Conservation (phyloP, 2,888 invertebrate genomes). For the Heliconius charithonia region DNA sequence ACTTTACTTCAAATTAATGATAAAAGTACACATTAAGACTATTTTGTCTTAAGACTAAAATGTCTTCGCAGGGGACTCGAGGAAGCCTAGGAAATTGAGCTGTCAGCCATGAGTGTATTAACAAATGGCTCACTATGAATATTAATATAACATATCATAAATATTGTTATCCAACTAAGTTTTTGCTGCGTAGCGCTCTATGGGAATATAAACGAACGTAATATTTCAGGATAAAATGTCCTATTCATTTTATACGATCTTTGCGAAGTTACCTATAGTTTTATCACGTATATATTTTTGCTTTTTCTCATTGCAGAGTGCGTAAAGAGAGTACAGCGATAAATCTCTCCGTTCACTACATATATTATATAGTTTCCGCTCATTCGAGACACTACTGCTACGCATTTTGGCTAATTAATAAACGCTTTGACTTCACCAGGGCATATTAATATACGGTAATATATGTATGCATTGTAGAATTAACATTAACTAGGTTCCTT, state of each 20-base stretch:
- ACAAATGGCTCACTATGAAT: conserved; percentile 79
- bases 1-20: neutral
- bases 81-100: conserved; percentile 69
- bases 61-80: conserved; percentile 22
- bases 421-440: neutral
- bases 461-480: no score
- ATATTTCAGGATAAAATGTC: conserved; percentile 1
- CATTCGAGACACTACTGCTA: neutral
- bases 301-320: neutral
- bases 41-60: conserved; percentile 28
- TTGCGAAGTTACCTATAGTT: neutral
- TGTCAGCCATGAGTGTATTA: conserved; percentile 77
- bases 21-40: conserved; percentile 18
- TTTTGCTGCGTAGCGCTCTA: conserved; percentile 40
- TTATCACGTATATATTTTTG: neutral
- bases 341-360: no score
- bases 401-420: neutral
- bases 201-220: conserved; percentile 28
- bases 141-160: conserved; percentile 64
- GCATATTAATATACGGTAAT: no score
- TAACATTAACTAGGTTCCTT: no score
- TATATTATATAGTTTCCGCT: no score
- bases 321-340: no score
- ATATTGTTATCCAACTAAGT: conserved; percentile 42
- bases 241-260: neutral